phyloP scores from a whole-genome alignment of 2,113 vertebrate genomes.

The Phylloscopus trochilus region DNA sequence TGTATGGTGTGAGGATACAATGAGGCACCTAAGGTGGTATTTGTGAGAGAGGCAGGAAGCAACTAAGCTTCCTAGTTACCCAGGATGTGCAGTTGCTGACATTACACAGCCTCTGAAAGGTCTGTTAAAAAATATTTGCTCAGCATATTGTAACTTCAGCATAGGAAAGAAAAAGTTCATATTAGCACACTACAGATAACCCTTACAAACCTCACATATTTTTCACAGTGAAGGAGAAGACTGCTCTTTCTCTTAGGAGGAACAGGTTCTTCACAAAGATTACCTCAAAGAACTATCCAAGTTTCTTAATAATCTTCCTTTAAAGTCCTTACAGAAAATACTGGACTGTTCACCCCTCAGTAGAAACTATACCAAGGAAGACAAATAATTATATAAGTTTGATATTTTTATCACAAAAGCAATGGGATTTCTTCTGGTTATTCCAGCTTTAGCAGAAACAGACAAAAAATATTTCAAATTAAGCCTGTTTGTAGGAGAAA shows the following conservation, averaged over 20 bases:
- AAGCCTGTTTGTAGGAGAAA: not conserved
- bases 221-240: not conserved
- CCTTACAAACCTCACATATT: not conserved
- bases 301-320: not conserved
- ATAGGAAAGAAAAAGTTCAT: not conserved
- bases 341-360: not conserved
- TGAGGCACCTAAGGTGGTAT: not conserved
- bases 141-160: slow-evolving; percentile 26
- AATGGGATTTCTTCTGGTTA: not conserved
- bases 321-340: not conserved
- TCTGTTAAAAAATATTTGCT: slow-evolving; percentile 61
- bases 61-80: not conserved
- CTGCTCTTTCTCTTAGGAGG: not conserved
- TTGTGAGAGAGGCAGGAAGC: not conserved
- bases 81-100: slow-evolving; percentile 24
- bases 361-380: not conserved
- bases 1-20: not conserved
- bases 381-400: not conserved
- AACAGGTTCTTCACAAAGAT: not conserved
- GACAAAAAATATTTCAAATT: not conserved
- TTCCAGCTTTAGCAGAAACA: not conserved
- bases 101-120: not conserved
- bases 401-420: not conserved
- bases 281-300: not conserved
- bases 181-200: not conserved